Base-by-base conservation (phyloP, 2,888 invertebrate genomes). In the Brassicogethes aeneus region DNA sequence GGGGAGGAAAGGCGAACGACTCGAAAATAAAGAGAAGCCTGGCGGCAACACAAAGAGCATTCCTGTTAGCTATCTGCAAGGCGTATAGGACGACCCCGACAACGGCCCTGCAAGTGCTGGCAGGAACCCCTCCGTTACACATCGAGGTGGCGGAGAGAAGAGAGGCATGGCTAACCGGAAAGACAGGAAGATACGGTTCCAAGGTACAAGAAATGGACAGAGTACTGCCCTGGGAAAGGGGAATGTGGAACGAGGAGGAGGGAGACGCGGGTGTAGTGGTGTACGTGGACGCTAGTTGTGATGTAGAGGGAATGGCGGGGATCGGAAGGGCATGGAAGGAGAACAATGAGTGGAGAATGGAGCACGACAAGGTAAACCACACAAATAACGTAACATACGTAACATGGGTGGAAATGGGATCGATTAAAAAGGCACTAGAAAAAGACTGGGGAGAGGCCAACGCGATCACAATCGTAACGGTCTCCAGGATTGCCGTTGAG, bases 21-120 rank as follows among this genome's bases (percentile, higher is more conserved):
- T 17, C 33, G 0, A 39, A 44, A 15, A 31, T 52, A 5, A 30
- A 23, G 15, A 50, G 35, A 41, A 42, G 46, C 1, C 23, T 54
- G 16, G 16, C 16, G 10, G 51, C 52, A 7, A 31, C 37, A 3
- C 41, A 52, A 34, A 33, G 52, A 36, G 43, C 43, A 2, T 50
- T 48, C 16, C 23, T 51, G 3, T 13, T 47, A 7, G 38, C 35
- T 5, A 40, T 51, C 2, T 39, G 46, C 3, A 44, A 41, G 17
- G 43, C 48, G 8, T 54, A 51, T 38, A 34, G 40, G 23, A 52
- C 50, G 3, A 37, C 44, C n/a, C 38, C 44, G 3, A 44, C 40
- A 8, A 38, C 15, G 16, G 39, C 46, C n/a, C n/a, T n/a, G n/a
- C n/a, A n/a, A n/a, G n/a, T n/a, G n/a, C n/a, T n/a, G n/a, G n/a